Conservation (phyloP, 92 coral and sea anemone species). For the Heteractis magnifica region DNA sequence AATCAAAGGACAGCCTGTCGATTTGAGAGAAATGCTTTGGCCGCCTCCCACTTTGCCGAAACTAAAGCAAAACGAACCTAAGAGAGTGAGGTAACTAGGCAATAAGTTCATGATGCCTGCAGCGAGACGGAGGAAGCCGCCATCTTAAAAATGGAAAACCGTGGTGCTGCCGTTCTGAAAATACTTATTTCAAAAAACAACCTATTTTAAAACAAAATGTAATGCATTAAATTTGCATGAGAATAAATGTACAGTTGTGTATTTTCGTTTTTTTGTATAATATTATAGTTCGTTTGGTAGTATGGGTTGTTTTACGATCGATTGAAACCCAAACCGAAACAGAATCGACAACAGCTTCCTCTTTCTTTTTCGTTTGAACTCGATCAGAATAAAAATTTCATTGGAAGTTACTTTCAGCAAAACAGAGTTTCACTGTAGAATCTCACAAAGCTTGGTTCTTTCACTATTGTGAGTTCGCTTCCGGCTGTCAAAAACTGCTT, state of each 20-base stretch:
- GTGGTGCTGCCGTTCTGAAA: not conserved
- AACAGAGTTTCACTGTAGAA: slow-evolving; percentile 31
- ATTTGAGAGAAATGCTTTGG: slow-evolving; percentile 13
- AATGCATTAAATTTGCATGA: slow-evolving; percentile 23
- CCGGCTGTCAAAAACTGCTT: slow-evolving; percentile 30
- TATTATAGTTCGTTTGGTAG: not conserved
- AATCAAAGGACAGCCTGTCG: slow-evolving; percentile 27
- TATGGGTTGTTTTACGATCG: slow-evolving; percentile 1
- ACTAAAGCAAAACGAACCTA: slow-evolving; percentile 7
- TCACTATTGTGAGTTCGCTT: slow-evolving; percentile 25
- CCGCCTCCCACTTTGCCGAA: slow-evolving; percentile 25
- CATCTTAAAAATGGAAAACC: not conserved
- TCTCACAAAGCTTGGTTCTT: slow-evolving; percentile 37
- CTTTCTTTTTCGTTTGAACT: not conserved
- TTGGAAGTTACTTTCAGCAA: slow-evolving; percentile 28
- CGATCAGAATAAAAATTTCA: not conserved
- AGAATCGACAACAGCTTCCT: not conserved
- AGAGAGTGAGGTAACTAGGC: slow-evolving; percentile 1
- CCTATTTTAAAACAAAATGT: slow-evolving; percentile 11
- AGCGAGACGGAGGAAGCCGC: not conserved
- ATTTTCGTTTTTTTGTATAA: not conserved
- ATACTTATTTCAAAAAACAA: not conserved
- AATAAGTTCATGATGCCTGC: slow-evolving; percentile 1
- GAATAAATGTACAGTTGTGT: slow-evolving; percentile 9
- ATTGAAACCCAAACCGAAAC: not conserved